phyloP scores from a whole-genome alignment of 1,140 invertebrate genomes.

The Augochlora pura region DNA sequence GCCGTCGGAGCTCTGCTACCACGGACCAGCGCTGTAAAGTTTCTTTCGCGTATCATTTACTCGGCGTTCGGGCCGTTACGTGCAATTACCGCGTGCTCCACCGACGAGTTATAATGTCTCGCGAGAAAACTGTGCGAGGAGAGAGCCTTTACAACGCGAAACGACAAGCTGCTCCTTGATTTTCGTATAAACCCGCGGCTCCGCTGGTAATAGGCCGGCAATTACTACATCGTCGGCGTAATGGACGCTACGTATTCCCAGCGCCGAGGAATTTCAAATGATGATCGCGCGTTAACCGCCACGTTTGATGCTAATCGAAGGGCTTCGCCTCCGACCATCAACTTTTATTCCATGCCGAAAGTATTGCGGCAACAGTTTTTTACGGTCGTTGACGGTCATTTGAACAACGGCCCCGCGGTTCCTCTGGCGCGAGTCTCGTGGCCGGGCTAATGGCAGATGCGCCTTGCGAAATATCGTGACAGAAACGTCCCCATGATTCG shows the following conservation, averaged over 20 bases:
- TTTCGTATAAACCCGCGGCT: slow-evolving; percentile 21
- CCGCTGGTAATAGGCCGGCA: slow-evolving; percentile 3
- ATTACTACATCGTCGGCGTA: slow-evolving; percentile 8
- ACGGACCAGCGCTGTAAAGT: neutral
- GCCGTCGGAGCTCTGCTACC: neutral
- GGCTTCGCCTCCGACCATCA: neutral
- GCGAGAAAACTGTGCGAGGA: slow-evolving; percentile 30
- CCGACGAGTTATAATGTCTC: slow-evolving; percentile 12
- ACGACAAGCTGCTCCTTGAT: neutral
- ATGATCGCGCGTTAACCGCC: slow-evolving; percentile 4
- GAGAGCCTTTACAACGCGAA: slow-evolving; percentile 18
- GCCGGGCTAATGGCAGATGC: neutral
- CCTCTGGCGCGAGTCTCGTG: neutral
- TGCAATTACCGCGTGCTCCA: slow-evolving; percentile 21
- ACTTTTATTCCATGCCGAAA: slow-evolving; percentile 5
- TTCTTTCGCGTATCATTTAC: slow-evolving; percentile 31
- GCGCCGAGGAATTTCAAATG: neutral
- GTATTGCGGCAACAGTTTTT: neutral
- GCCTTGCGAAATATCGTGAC: neutral
- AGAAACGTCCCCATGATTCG: neutral
- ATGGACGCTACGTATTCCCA: neutral
- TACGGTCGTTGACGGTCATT: neutral
- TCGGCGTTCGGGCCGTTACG: slow-evolving; percentile 25
- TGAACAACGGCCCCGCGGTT: neutral
- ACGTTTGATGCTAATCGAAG: slow-evolving; percentile 2